phyloP scores from a whole-genome alignment of 2,888 invertebrate species.

The Pachliopta kotzebuea region DNA sequence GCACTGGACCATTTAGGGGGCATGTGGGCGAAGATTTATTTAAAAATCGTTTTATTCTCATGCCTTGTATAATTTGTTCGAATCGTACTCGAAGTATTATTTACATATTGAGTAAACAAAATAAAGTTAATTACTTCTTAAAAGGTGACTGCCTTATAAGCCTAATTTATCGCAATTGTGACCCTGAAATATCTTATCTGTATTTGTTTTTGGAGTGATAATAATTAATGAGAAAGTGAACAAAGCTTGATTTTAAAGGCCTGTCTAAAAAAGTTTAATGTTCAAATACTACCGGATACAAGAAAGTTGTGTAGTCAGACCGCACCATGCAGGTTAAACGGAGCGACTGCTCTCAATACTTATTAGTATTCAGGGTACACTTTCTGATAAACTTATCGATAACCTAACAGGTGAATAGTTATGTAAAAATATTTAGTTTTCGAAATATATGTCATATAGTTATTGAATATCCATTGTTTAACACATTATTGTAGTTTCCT shows the following conservation, averaged over 20 bases:
- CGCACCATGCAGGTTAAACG: constrained; percentile 44
- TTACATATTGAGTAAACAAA: constrained; percentile 2
- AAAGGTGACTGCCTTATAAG: constrained; percentile 18
- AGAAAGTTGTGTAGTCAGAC: constrained; percentile 48
- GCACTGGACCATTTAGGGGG: constrained; percentile 22
- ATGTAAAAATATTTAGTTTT: constrained; percentile 5
- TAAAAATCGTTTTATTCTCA: constrained; percentile 9
- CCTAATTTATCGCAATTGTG: constrained; percentile 1
- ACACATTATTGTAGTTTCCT: too few relatives aligned
- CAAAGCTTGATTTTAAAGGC: constrained; percentile 3
- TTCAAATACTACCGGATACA: constrained; percentile 34
- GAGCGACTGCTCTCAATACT: constrained; percentile 48
- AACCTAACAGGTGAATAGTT: constrained; percentile 45
- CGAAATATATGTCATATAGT: not conserved
- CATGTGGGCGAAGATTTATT: constrained; percentile 17
- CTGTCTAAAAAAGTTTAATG: constrained; percentile 19
- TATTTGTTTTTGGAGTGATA: not conserved
- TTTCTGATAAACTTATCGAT: constrained; percentile 57
- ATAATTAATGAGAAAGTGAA: constrained; percentile 7
- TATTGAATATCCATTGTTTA: too few relatives aligned
- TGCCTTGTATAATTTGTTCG: constrained; percentile 6
- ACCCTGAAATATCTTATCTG: not conserved
- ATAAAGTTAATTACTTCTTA: constrained; percentile 13
- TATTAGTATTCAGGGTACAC: constrained; percentile 44
- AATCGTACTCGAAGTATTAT: not conserved